Conservation (phyloP, 1,140 invertebrate species). For the Drosophila seguyi region DNA sequence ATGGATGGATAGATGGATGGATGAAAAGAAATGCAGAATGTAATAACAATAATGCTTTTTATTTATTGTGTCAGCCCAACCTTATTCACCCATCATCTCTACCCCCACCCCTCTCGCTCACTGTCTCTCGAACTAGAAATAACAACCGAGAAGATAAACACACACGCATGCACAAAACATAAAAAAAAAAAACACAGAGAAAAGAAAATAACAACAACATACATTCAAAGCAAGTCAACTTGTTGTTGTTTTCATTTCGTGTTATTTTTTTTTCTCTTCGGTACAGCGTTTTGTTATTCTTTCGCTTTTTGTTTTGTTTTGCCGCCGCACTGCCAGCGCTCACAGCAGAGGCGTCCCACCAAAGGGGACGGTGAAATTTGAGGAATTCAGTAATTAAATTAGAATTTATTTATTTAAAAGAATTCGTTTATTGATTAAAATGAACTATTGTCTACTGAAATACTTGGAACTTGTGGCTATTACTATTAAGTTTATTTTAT, state of each 20-base stretch:
- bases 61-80: slow-evolving; percentile 50
- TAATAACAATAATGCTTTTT: slow-evolving; percentile 54
- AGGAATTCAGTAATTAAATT: background rate
- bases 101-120: background rate
- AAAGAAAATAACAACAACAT: slow-evolving; percentile 46
- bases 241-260: slow-evolving; percentile 80
- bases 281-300: slow-evolving; percentile 77
- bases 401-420: background rate
- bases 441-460: background rate
- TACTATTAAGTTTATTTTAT: background rate
- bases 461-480: background rate
- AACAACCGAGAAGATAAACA: slow-evolving; percentile 64
- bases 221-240: slow-evolving; percentile 37
- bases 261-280: slow-evolving; percentile 55
- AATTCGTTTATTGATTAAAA: background rate
- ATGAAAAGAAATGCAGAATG: slow-evolving; percentile 34
- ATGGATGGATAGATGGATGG: slow-evolving; percentile 10
- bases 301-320: slow-evolving; percentile 80
- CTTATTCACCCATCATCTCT: slow-evolving; percentile 8
- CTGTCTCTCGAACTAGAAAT: slow-evolving; percentile 55
- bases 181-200: slow-evolving; percentile 40
- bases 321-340: slow-evolving; percentile 41
- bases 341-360: slow-evolving; percentile 46
- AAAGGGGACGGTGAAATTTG: background rate
- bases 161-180: slow-evolving; percentile 30